Base-by-base conservation (phyloP, 2,888 invertebrate genomes). In the Meganola albula region DNA sequence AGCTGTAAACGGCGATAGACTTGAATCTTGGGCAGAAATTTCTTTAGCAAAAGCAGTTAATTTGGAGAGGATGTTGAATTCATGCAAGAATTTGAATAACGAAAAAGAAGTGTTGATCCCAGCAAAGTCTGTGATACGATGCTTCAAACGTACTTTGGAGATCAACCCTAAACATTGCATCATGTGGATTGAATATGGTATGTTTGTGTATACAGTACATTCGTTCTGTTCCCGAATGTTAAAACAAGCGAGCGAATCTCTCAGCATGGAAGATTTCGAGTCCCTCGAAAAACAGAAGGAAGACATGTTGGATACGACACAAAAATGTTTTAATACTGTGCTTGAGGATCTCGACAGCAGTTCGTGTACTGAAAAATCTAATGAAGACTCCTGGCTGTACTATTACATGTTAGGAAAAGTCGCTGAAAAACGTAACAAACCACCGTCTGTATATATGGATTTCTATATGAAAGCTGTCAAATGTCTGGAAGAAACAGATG, bases 341-440 rank as follows among this genome's bases (percentile, higher is more conserved):
- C 88, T 91, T 35, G 87, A 88, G 32, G 87, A 91, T 47, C 87
- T 90, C 32, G 87, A 89, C 37, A 79, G 73, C 25, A 79, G 71
- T 37, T 71, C 65, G 30, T 88, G 88, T 44, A 72, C 84, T 1
- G 89, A 89, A 31, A 88, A 88, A 42, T 74, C 86, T 0, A 90
- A 90, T 44, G 96, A 97, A 63, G 97, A 98, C 63, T 89, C 93
- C 35, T 98, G 98, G 98, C 83, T 97, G 18, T 92, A 94, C 60
- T 94, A 95, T 70, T 98, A 97, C 64, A 96, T 98, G 93, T 83
- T 98, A n/a, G 98, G 96, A 0, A 98, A 98, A 88, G 93, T 97
- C 31, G 90, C 93, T 0, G 97, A 98, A 71, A 98, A 98, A 64
- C 89, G 90, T 37, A 91, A 91, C 47, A 90, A 91, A 44, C 89